phyloP scores from a whole-genome alignment of 2,113 vertebrate genomes.

The Calidris pygmaea region DNA sequence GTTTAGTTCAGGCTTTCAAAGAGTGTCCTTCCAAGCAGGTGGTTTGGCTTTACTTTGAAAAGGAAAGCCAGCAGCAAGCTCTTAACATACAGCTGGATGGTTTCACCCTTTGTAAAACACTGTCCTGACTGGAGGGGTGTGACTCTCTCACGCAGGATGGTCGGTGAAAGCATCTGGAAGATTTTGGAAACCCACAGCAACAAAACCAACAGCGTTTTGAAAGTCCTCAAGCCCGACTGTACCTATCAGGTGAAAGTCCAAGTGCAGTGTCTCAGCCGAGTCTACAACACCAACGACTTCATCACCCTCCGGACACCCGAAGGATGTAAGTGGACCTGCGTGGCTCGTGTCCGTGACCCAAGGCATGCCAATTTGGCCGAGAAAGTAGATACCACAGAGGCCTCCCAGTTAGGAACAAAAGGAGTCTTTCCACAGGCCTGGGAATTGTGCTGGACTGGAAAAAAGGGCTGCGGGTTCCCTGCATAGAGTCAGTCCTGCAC shows the following conservation, averaged over 20 bases:
- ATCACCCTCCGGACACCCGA: conserved; percentile 89
- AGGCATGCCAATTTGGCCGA: rapidly evolving
- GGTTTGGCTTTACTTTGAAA: background rate
- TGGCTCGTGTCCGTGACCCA: rapidly evolving
- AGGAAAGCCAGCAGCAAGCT: background rate
- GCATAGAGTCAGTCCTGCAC: background rate
- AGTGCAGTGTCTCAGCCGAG: conserved; percentile 89
- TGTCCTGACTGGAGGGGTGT: background rate
- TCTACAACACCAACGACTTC: conserved; percentile 89
- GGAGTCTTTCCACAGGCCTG: background rate
- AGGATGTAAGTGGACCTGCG: conserved; percentile 84
- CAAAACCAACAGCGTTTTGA: conserved; percentile 86
- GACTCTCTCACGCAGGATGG: conserved; percentile 69
- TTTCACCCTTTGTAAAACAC: background rate
- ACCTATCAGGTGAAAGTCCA: conserved; percentile 95
- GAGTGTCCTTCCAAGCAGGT: background rate
- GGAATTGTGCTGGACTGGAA: background rate
- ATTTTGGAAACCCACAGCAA: conserved; percentile 91
- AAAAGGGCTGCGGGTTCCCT: background rate
- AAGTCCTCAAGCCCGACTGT: conserved; percentile 88
- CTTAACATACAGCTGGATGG: background rate
- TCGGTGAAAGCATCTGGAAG: conserved; percentile 88
- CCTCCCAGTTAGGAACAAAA: rapidly evolving
- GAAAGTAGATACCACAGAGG: rapidly evolving
- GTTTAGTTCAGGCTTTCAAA: background rate